Percentiles rank a stretch among this genome's conserved stretches.
phyloP scores from a whole-genome alignment of 2,888 invertebrate species.

The Cryptus armator region DNA sequence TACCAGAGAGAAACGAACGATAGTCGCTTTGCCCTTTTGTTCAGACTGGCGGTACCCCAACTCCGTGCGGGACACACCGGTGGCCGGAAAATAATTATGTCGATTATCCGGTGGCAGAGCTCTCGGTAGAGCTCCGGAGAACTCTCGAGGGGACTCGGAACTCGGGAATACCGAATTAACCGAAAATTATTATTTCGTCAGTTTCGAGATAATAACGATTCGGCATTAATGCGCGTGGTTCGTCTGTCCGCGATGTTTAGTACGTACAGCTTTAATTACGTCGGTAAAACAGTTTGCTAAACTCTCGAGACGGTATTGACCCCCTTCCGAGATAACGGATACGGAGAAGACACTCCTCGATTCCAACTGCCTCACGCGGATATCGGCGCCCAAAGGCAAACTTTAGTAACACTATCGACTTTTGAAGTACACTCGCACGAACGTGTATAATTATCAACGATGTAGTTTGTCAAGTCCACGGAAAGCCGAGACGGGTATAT shows the following conservation, averaged over 20 bases:
- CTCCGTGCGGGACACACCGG: slow-evolving; percentile 35
- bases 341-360: neutral
- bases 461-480: neutral
- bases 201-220: slow-evolving; percentile 5
- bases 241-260: neutral
- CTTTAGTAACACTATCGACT: neutral
- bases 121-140: slow-evolving; percentile 1
- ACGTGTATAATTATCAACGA: neutral
- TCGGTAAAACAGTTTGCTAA: neutral
- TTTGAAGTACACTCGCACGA: neutral
- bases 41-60: slow-evolving; percentile 27
- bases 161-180: neutral
- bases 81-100: slow-evolving; percentile 72
- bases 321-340: neutral
- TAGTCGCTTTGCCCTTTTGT: slow-evolving; percentile 40
- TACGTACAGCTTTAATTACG: neutral
- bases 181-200: slow-evolving; percentile 31
- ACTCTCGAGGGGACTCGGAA: neutral
- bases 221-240: neutral
- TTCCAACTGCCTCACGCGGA: neutral
- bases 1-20: slow-evolving; percentile 14
- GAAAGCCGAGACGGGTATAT: neutral
- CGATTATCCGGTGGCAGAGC: slow-evolving; percentile 66
- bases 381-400: neutral
- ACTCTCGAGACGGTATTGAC: neutral